Evolutionary conservation across 2,797 vertebrate species (phyloP).

Genomic region (Intellagama lesueurii): DNA sequence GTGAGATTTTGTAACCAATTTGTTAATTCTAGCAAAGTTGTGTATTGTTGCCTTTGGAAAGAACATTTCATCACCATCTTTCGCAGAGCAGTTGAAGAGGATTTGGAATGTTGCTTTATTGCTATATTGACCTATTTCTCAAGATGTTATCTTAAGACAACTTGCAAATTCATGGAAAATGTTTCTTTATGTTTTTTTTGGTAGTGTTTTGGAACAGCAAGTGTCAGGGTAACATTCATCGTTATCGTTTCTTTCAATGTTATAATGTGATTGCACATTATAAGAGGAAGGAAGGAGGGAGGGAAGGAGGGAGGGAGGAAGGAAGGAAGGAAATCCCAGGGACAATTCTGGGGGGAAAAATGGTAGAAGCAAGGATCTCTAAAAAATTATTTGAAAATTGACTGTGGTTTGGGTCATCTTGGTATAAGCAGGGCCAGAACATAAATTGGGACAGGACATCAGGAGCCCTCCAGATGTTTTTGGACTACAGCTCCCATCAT

Average conservation of each 20-base stretch:
- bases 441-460: neutral
- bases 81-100: neutral
- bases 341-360: neutral
- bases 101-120: neutral
- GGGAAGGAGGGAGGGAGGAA: too few relatives aligned
- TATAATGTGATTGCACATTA: neutral
- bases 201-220: constrained; percentile 8
- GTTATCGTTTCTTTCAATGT: neutral
- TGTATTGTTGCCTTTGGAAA: neutral
- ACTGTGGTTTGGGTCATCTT: neutral
- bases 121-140: constrained; percentile 35
- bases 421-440: neutral
- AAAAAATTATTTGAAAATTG: neutral
- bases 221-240: neutral
- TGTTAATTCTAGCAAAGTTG: neutral
- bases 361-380: neutral
- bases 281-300: too few relatives aligned
- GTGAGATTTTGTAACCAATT: neutral
- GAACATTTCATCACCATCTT: neutral
- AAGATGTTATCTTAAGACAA: constrained; percentile 17
- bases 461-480: neutral
- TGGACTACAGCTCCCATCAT: neutral
- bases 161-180: neutral
- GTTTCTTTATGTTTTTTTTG: neutral
- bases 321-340: too few relatives aligned